Conservation (phyloP, 2,113 vertebrate genomes). For the Myxocyprinus asiaticus region DNA sequence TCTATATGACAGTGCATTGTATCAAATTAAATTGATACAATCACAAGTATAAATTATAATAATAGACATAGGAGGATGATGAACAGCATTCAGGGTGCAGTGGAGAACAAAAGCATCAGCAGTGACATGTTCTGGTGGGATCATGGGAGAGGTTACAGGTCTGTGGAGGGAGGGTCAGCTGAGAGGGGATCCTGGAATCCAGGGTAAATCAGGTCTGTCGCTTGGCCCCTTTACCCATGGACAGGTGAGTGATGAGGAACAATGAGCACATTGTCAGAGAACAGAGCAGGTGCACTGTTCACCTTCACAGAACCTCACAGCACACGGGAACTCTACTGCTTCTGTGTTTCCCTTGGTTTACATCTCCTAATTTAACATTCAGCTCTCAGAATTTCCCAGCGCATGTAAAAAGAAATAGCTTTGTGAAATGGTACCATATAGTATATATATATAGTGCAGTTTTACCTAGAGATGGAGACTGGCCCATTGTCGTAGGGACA, state of each 20-base stretch:
- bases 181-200: slow-evolving; percentile 59
- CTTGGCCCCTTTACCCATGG: slow-evolving; percentile 59
- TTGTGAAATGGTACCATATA: not conserved
- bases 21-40: not conserved
- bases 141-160: slow-evolving; percentile 44
- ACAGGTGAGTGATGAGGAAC: slow-evolving; percentile 74
- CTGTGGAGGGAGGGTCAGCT: not conserved
- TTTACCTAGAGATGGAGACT: no score
- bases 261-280: slow-evolving; percentile 67
- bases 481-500: no score
- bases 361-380: slow-evolving; percentile 21
- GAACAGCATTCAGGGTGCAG: not conserved
- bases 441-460: no score
- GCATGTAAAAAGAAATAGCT: slow-evolving; percentile 17
- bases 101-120: not conserved
- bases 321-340: not conserved
- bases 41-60: not conserved
- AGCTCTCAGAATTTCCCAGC: slow-evolving; percentile 15
- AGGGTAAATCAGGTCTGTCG: slow-evolving; percentile 59
- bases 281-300: slow-evolving; percentile 69
- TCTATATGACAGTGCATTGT: not conserved
- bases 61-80: not conserved
- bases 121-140: slow-evolving; percentile 26
- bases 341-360: slow-evolving; percentile 47
- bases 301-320: slow-evolving; percentile 39